Conservation (phyloP, 2,113 vertebrate species). For the Psammodynastes pulverulentus region DNA sequence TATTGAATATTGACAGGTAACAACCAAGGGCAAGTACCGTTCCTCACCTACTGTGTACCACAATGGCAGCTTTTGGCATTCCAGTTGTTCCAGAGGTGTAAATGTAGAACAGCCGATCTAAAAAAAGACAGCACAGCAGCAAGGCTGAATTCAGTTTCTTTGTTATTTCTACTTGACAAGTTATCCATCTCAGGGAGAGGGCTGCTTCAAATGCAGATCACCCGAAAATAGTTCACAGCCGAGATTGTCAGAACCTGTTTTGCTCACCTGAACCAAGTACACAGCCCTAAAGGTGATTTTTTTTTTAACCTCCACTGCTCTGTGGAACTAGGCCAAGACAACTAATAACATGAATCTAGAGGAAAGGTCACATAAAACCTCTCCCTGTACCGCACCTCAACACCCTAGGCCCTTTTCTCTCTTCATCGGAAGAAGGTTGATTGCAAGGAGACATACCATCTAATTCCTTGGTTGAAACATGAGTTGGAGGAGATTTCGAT, state of each 20-base stretch:
- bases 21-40: background rate
- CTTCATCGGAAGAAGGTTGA: background rate
- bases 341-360: background rate
- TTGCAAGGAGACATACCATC: constrained; percentile 69
- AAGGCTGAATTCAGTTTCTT: background rate
- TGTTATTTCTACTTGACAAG: background rate
- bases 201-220: background rate
- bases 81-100: constrained; percentile 90
- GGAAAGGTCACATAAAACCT: background rate
- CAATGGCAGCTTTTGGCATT: constrained; percentile 87
- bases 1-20: background rate
- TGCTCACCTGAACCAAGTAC: background rate
- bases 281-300: background rate
- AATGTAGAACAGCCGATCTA: constrained; percentile 88
- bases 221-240: rapidly evolving
- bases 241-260: background rate
- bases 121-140: rapidly evolving
- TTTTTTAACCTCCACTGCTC: background rate
- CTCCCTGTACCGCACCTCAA: background rate
- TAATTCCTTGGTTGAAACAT: constrained; percentile 71
- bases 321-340: background rate
- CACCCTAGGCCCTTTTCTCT: background rate
- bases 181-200: background rate
- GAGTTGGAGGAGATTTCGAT: constrained; percentile 53
- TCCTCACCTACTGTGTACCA: constrained; percentile 87